Base-by-base conservation (phyloP, 1,140 invertebrate species). In the Protaetia brevitarsis region DNA sequence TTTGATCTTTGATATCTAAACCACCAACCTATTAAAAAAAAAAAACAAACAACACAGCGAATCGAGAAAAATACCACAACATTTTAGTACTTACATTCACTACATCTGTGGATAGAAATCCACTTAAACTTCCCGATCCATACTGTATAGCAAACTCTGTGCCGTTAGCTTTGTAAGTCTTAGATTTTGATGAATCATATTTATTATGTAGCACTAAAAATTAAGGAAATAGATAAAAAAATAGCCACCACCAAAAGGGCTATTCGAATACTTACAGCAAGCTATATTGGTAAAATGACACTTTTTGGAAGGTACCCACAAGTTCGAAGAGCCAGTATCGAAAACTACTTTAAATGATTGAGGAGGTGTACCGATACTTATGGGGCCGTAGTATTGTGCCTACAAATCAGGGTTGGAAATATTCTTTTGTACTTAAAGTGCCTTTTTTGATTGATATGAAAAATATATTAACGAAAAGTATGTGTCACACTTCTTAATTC, bases 281-380 rank as follows among this genome's bases (percentile, higher is more conserved):
- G 97, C 97, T 73, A 99, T 93, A 74, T 98, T 97, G 27, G 92
- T 91, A 67, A 88, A 83, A 72, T 93, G 88, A 75, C 96, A 98
- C 77, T 96, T 89, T 79, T 97, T 97, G 0, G 96, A 98, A 5
- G 97, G 97, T 66, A 99, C 89, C 97, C 97, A 99, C 19, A 99
- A 83, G 79, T 99, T 99, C 7, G 96, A 97, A 1, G 96, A 98
- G 60, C 97, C 97, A 6, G 97, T 97, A 78, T 99, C 97, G 82
- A 99, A 99, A 26, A 99, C 89, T 56, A 99, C 96, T 70, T 88
- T 92, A 79, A 99, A 99, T 0, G 82, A 83, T 82, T 99, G 97
- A 28, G 92, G 88, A 16, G 97, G 97, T 36, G 87, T 91, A 65
- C 97, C 97, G 80, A 99, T 96, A 0, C 83, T 81, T 69, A 99